A percentile compares a stretch with the other conserved stretches of the same genome.
Evolutionary conservation across 2,113 vertebrate genomes (phyloP).

Genomic region (Erpornis zantholeuca): DNA sequence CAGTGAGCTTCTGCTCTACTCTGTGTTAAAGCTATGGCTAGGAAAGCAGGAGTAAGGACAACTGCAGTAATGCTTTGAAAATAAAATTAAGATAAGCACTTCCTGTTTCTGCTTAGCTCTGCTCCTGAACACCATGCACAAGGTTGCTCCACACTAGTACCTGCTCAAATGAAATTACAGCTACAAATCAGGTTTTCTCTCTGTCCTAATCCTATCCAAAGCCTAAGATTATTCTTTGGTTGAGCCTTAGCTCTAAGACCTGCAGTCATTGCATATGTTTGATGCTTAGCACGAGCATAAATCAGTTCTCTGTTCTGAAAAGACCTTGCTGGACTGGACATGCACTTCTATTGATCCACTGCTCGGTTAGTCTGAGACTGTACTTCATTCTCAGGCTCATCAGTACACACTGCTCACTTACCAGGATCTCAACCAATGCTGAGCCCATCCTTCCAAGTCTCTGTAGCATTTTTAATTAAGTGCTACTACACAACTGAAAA

Average conservation of each 20-base stretch:
- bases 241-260: background rate
- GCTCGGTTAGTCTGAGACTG: background rate
- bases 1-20: background rate
- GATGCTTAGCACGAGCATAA: background rate
- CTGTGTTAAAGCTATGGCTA: background rate
- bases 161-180: background rate
- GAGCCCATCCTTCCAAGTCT: background rate
- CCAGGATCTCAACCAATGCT: background rate
- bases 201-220: background rate
- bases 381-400: background rate
- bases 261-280: background rate
- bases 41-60: background rate
- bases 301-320: background rate
- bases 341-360: background rate
- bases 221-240: background rate
- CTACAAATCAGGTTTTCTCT: background rate
- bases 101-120: background rate
- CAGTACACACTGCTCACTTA: background rate
- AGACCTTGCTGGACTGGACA: background rate
- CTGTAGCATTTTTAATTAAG: background rate
- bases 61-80: background rate
- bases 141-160: background rate
- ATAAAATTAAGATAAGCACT: background rate
- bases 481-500: background rate
- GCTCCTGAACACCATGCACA: background rate